Conservation (phyloP, 2,888 invertebrate species). For the Epirrhoe alternata region DNA sequence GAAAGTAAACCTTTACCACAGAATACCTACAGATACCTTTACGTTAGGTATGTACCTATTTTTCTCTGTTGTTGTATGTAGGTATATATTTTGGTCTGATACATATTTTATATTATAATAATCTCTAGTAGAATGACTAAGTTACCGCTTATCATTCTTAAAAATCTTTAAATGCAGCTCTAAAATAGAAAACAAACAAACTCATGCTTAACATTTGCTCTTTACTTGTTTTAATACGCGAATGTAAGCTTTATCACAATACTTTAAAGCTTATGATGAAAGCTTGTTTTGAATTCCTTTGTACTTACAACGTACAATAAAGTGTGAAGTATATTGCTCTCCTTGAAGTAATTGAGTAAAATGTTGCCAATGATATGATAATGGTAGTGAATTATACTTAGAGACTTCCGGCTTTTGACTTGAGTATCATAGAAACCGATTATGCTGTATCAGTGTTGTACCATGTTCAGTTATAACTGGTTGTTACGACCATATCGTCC, state of each 20-base stretch:
- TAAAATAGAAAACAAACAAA: conserved; percentile 13
- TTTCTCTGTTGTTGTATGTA: too few species aligned
- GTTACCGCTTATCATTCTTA: conserved; percentile 1
- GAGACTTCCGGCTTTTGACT: conserved; percentile 38
- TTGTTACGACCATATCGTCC: conserved; percentile 1
- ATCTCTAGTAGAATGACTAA: neutral
- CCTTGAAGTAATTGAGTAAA: conserved; percentile 42
- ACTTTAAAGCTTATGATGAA: conserved; percentile 14
- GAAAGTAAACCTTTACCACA: too few species aligned
- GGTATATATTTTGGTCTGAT: too few species aligned
- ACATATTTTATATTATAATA: neutral
- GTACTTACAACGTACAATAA: conserved; percentile 26
- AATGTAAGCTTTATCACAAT: conserved; percentile 7
- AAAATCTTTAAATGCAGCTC: conserved; percentile 8
- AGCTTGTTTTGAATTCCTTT: conserved; percentile 8
- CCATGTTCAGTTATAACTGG: conserved; percentile 8
- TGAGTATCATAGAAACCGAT: conserved; percentile 9
- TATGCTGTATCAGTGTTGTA: conserved; percentile 1
- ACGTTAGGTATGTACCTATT: too few species aligned
- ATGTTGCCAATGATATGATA: conserved; percentile 43
- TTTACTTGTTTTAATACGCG: neutral
- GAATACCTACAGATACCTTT: too few species aligned
- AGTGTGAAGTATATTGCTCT: conserved; percentile 36
- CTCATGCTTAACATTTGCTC: neutral
- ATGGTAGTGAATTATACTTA: conserved; percentile 31